Percentiles rank a stretch among this genome's conserved stretches.
Conservation (phyloP, 2,113 vertebrate genomes). For the Eulemur rufifrons region DNA sequence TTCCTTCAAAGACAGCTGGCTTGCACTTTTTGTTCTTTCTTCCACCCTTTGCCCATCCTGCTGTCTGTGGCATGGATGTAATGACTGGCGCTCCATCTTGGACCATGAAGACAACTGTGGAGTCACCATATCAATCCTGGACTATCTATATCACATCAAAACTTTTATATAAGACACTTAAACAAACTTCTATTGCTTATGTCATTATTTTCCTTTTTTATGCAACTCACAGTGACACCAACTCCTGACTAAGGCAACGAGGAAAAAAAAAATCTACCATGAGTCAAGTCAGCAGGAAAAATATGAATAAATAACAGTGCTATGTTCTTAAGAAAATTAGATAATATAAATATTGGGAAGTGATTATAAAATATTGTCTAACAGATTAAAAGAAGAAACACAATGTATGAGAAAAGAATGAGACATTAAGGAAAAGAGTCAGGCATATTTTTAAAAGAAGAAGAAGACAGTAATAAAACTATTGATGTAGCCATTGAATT, state of each 20-base stretch:
- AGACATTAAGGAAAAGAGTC: not conserved
- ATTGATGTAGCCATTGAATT: not conserved
- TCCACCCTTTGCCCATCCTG: not conserved
- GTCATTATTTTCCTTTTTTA: conserved; percentile 17
- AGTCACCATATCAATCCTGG: not conserved
- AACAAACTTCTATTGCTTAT: not conserved
- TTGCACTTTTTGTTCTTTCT: not conserved
- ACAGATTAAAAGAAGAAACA: not conserved
- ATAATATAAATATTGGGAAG: not conserved
- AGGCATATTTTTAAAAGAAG: not conserved
- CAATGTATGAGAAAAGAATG: not conserved
- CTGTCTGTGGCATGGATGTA: not conserved
- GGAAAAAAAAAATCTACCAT: not conserved
- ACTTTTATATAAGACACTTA: not conserved
- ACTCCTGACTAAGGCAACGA: not conserved
- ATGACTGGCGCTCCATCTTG: not conserved
- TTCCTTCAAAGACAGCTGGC: not conserved
- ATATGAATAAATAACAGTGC: not conserved
- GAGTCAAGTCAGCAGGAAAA: not conserved
- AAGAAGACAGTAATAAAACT: not conserved
- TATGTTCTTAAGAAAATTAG: not conserved
- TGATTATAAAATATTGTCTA: not conserved
- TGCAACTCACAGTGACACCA: not conserved
- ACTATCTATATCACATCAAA: not conserved
- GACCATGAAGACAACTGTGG: not conserved